Base-by-base conservation (phyloP, 1,140 invertebrate species). In the Chrysomallon squamiferum region DNA sequence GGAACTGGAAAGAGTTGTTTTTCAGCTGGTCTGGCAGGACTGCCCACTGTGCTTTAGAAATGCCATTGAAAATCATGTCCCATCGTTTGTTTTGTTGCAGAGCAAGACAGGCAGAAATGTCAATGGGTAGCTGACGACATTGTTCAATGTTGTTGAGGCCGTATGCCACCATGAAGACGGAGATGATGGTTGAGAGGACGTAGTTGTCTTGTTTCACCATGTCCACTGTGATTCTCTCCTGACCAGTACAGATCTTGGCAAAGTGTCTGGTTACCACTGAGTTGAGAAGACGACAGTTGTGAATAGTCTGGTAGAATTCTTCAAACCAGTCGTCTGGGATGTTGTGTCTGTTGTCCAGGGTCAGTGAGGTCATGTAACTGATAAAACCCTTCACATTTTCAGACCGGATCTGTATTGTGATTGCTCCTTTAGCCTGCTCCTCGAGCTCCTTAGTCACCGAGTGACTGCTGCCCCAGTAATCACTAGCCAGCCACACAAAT, bases 251-350 rank as follows among this genome's bases (percentile, higher is more conserved):
- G 57, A 81, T 67, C 47, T 66, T 49, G 59, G 62, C n/a, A 60
- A 58, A 72, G 58, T 66, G 47, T 50, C 69, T 71, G 38, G 56
- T 63, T 18, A 80, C 72, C 45, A 73, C 43, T 60, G 76, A 72
- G 65, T 75, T 70, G n/a, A 77, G 57, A 30, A 80, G 69, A 47
- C 80, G 66, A 74, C 91, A 93, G 73, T 91, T 89, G 78, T 92
- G 91, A 70, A 91, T 87, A 60, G 90, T 88, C 65, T 89, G 89
- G 91, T 93, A 94, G 73, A 92, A 92, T 69, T 95, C 92, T 38
- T 88, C 86, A 73, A 95, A 93, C 93, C 93, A 94, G 0, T 92
- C 83, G 59, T 78, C 63, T 43, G 83, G 81, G 38, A 85, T 83
- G 18, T 77, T 68, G 29, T 59, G 69, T 18, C 78, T 75, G 45